Percentiles rank a stretch among this genome's conserved stretches.
Conservation (phyloP, 2,797 vertebrate species). For the Dicrostonyx torquatus region DNA sequence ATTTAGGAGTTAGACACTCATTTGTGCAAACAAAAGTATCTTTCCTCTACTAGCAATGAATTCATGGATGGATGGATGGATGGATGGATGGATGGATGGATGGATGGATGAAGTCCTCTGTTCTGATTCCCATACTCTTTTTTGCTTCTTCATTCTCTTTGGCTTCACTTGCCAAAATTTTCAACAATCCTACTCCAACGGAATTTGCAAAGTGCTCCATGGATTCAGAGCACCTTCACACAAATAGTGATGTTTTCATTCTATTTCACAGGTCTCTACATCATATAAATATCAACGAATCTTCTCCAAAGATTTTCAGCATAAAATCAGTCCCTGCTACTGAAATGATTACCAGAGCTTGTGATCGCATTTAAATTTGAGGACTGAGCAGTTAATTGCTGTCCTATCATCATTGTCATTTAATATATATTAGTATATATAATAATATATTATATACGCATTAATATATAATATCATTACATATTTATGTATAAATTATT, state of each 20-base stretch:
- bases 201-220: not conserved
- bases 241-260: not conserved
- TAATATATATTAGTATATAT: too few relatives aligned
- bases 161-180: not conserved
- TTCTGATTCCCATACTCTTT: not conserved
- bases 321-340: not conserved
- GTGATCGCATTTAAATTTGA: constrained; percentile 3
- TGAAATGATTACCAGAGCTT: not conserved
- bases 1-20: not conserved
- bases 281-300: not conserved
- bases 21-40: not conserved
- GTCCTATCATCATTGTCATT: not conserved
- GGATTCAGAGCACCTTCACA: constrained; percentile 4
- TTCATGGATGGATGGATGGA: too few relatives aligned
- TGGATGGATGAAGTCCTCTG: not conserved
- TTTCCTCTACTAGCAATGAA: not conserved
- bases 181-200: not conserved
- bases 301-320: constrained; percentile 7
- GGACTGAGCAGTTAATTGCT: not conserved
- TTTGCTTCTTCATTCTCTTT: not conserved
- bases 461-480: too few relatives aligned
- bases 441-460: too few relatives aligned
- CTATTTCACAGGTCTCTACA: not conserved
- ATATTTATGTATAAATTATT: too few relatives aligned
- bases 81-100: not conserved